phyloP scores from a whole-genome alignment of 2,888 invertebrate species.

The Microctonus brassicae region DNA sequence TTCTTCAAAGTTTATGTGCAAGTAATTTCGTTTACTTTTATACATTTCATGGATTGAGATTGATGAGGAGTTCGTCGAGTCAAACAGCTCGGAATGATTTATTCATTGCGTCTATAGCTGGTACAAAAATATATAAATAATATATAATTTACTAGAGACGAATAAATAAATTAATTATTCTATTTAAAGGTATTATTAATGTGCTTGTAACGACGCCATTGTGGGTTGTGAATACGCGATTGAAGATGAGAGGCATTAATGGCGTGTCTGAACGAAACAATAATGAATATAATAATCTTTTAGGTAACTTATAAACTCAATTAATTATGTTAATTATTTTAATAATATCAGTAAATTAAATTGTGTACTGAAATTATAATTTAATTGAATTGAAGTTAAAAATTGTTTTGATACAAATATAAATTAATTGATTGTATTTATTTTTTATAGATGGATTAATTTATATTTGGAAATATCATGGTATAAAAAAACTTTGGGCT shows the following conservation, averaged over 20 bases:
- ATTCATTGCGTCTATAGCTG: conserved; percentile 82
- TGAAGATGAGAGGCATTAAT: conserved; percentile 81
- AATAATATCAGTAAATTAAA: background rate
- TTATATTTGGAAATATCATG: conserved; percentile 82
- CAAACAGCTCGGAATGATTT: conserved; percentile 81
- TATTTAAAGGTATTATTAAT: conserved; percentile 77
- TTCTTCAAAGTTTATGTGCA: conserved; percentile 85
- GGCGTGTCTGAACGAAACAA: conserved; percentile 58
- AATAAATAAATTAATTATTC: conserved; percentile 7
- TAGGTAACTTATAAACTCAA: conserved; percentile 54
- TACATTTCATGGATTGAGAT: conserved; percentile 87
- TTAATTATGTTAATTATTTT: background rate
- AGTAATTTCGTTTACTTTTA: conserved; percentile 97
- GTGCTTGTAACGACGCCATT: conserved; percentile 89
- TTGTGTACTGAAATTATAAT: too few species aligned
- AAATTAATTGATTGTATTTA: too few species aligned
- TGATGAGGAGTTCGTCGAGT: conserved; percentile 62
- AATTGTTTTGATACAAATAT: too few species aligned
- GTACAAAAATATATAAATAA: conserved; percentile 63
- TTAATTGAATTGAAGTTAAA: background rate
- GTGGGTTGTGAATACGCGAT: conserved; percentile 92
- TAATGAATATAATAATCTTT: conserved; percentile 55
- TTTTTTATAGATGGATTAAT: conserved; percentile 75
- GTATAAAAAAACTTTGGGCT: conserved; percentile 83
- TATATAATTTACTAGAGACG: background rate